A percentile compares a stretch with the other conserved stretches of the same genome.
These are phyloP conservation scores for Apostichopus japonicus DNA, from an alignment of 35 echinoderm and acorn worm species.

Conservation along the genomic window DNA sequence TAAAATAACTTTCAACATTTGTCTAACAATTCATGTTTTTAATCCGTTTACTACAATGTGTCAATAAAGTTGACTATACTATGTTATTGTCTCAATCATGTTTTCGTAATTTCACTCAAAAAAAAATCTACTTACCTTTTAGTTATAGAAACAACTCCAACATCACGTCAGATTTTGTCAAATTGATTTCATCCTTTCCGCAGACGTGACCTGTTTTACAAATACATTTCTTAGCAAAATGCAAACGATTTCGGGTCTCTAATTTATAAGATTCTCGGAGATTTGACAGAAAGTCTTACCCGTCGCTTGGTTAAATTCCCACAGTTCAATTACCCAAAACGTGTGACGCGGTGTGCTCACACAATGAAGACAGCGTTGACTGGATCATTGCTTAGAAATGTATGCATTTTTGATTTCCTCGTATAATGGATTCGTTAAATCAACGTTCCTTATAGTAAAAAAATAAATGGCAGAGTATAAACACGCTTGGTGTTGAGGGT, in stretches of 20 bases:
- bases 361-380: background rate
- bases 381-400: background rate
- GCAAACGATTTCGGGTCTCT: background rate
- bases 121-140: background rate
- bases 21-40: no score
- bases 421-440: background rate
- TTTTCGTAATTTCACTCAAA: no score
- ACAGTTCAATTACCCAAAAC: background rate
- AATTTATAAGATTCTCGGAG: background rate
- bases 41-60: no score
- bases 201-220: background rate
- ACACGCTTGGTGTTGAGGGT: no score
- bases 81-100: no score
- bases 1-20: no score
- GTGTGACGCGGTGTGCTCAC: background rate
- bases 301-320: background rate
- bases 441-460: background rate
- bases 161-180: background rate
- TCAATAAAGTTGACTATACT: no score
- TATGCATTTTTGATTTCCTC: background rate
- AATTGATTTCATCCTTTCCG: background rate
- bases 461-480: no score
- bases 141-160: background rate
- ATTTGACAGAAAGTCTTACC: background rate
- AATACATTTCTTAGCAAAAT: background rate